Evolutionary conservation across 2,113 vertebrate genomes (phyloP).

Genomic region (Colistium nudipinnis): DNA sequence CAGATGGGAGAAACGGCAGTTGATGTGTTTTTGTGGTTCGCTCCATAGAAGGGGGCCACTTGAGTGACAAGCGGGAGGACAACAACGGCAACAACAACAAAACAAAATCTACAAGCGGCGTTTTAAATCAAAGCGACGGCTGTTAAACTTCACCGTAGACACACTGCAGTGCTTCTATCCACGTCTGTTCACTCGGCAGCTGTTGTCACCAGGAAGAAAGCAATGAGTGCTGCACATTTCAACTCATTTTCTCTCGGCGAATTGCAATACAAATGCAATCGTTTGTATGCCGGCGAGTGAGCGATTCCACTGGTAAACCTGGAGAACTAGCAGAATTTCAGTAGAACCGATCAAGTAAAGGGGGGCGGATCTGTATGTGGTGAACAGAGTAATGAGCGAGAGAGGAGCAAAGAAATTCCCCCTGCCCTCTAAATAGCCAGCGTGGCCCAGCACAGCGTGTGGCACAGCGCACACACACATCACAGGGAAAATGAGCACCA

Average conservation of each 20-base stretch:
- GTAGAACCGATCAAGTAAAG: not conserved
- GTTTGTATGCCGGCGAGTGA: not conserved
- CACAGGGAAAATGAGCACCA: conserved; percentile 55
- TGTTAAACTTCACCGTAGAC: conserved; percentile 34
- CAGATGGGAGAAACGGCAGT: conserved; percentile 57
- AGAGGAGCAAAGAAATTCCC: conserved; percentile 23
- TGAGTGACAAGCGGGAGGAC: conserved; percentile 39
- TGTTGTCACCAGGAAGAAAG: conserved; percentile 54
- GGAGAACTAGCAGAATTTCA: not conserved
- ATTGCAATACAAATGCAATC: conserved; percentile 39
- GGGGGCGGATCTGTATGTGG: not conserved
- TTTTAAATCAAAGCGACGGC: conserved; percentile 56
- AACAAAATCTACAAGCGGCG: conserved; percentile 35
- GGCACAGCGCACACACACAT: conserved; percentile 48
- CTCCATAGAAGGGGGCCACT: conserved; percentile 34
- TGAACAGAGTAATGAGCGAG: conserved; percentile 59
- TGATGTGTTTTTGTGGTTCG: conserved; percentile 52
- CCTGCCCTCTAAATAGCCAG: conserved; percentile 68
- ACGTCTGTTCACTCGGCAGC: conserved; percentile 50
- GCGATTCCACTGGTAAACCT: not conserved
- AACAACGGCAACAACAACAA: conserved; percentile 31
- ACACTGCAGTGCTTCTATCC: conserved; percentile 33
- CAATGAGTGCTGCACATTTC: conserved; percentile 70
- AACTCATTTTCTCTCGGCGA: conserved; percentile 37
- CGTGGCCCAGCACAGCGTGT: conserved; percentile 62